These are phyloP conservation scores for Passerina amoena DNA, from an alignment of 2,113 vertebrate species.

Conservation along the genomic window DNA sequence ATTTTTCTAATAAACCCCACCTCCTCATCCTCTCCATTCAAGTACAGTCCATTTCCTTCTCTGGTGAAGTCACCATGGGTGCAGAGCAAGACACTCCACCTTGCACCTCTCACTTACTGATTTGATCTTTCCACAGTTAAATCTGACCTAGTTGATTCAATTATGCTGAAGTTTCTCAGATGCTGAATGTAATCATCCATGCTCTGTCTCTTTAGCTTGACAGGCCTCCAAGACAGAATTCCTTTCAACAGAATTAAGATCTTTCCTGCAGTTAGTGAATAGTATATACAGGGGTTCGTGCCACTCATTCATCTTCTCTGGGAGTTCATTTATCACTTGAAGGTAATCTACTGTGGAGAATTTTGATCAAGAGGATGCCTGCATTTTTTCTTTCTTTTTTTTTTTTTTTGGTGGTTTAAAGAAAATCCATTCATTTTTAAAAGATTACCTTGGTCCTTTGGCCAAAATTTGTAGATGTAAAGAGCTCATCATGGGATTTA, in stretches of 20 bases:
- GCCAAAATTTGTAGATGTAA: not conserved
- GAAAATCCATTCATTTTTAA: not conserved
- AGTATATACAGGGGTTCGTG: conserved; percentile 11
- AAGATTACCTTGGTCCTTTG: not conserved
- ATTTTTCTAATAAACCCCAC: not conserved
- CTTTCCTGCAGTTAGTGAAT: conserved; percentile 34
- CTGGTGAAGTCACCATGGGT: not conserved
- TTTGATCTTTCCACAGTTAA: not conserved
- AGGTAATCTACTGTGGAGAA: conserved; percentile 59
- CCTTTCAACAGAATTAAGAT: conserved; percentile 56
- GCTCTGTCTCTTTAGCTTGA: conserved; percentile 20
- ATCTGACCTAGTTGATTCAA: not conserved
- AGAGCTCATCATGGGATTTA: not conserved
- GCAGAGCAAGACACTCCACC: not conserved
- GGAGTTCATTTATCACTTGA: conserved; percentile 56
- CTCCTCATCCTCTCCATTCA: not conserved
- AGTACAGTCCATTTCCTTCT: not conserved
- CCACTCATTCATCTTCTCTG: conserved; percentile 56
- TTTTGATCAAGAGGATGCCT: conserved; percentile 37
- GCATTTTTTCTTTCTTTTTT: not conserved
- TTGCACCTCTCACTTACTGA: not conserved
- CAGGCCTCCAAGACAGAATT: conserved; percentile 30
- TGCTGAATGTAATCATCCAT: conserved; percentile 31
- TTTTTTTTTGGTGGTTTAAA: not conserved
- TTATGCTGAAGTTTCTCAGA: conserved; percentile 10